Evolutionary conservation across 2,888 invertebrate genomes (phyloP).

Genomic region (Nowickia ferox): DNA sequence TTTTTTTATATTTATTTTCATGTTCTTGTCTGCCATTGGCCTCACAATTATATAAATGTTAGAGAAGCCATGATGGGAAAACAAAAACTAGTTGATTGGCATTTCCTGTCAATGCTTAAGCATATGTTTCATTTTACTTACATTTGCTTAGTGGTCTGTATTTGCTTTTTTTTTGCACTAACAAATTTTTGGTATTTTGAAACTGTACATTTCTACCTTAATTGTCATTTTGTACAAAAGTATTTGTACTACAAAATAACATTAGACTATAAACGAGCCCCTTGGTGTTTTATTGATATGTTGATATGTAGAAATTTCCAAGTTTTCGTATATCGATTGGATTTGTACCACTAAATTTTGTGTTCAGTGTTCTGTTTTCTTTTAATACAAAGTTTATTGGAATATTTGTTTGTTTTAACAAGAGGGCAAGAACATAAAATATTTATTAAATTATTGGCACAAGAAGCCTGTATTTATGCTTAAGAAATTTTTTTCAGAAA

Average conservation of each 20-base stretch:
- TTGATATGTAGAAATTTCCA: neutral
- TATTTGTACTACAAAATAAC: slow-evolving; percentile 26
- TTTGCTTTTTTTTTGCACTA: no score
- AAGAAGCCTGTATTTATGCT: no score
- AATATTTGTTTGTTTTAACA: neutral
- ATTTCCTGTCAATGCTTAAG: slow-evolving; percentile 76
- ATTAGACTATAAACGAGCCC: neutral
- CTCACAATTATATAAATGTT: neutral
- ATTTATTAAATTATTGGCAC: no score
- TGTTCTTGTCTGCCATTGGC: slow-evolving; percentile 19
- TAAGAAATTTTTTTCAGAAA: no score
- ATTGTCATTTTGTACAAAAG: slow-evolving; percentile 40
- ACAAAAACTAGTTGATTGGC: slow-evolving; percentile 78
- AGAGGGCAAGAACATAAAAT: no score
- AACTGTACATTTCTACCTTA: slow-evolving; percentile 32
- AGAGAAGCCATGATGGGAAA: neutral
- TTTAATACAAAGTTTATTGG: neutral
- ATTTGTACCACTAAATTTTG: slow-evolving; percentile 37
- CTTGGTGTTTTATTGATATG: no score
- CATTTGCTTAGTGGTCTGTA: no score
- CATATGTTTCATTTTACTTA: slow-evolving; percentile 32
- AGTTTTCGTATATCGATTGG: slow-evolving; percentile 6
- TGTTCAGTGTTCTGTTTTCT: neutral
- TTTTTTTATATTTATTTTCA: neutral
- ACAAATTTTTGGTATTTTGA: neutral